Base-by-base conservation (phyloP, 2,797 vertebrate species). In the Enteromius thamalakanensis region DNA sequence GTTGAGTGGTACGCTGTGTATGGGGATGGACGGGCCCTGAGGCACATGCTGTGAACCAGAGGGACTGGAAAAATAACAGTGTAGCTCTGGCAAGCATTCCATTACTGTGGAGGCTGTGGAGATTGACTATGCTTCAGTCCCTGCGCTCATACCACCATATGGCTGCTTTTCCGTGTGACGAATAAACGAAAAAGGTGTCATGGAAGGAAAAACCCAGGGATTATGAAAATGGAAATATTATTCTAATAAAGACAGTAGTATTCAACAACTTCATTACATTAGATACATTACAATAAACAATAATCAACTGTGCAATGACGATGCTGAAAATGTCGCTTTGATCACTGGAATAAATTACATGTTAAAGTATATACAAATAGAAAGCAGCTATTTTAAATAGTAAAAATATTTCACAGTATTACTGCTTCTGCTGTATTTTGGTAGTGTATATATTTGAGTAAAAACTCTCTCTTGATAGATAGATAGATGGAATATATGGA, bases 41-140 rank as follows among this genome's bases (percentile, higher is more conserved):
- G 21, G 69, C 40, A 70, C 76, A 86, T 77, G 79, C 79, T 88
- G 85, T 84, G 79, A 78, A 89, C 53, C 60, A 83, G 64, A 23
- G 85, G 51, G 79, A 80, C 45, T 79, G 76, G 76, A 67, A 80
- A 84, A 81, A 84, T 90, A 90, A 89, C 89, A 90, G 91, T 76
- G 65, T 51, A 75, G 87, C 89, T 90, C 85, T 76, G 86, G 85
- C 82, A 88, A 89, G 89, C 71, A 75, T 92, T 90, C 91, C 87
- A 90, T 90, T 87, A 74, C 49, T 67, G 81, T 21, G 17, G 47
- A 81, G 87, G 76, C 34, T 47, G 68, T 70, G 19, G 19, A 79
- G 78, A 89, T 88, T 87, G 87, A 91, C 83, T 88, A 53, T 88
- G 88, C 86, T 81, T 80, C 76, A 87, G 84, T 84, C 80, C 76